A percentile compares a stretch with the other conserved stretches of the same genome.
phyloP scores from a whole-genome alignment of 1,140 invertebrate genomes.

The Ceratoteleas bidentatus region DNA sequence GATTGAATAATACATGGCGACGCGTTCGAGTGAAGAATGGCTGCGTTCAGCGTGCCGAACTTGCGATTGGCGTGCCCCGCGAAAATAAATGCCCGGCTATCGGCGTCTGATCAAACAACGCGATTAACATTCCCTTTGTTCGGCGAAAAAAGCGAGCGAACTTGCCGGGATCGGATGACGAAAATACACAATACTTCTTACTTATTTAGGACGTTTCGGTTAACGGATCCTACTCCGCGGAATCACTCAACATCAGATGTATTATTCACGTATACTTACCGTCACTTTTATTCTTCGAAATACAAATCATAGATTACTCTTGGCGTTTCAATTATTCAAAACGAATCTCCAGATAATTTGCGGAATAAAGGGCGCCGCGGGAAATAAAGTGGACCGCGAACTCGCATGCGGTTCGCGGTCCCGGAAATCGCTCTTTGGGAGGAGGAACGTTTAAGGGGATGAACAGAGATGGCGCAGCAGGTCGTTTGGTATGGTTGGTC shows the following conservation, averaged over 20 bases:
- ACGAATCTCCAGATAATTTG: slow-evolving; percentile 31
- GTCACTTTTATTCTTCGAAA: slow-evolving; percentile 41
- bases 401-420: no score
- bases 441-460: no score
- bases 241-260: slow-evolving; percentile 38
- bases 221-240: slow-evolving; percentile 11
- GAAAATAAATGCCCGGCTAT: no score
- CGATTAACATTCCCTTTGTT: no score
- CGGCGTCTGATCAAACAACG: no score
- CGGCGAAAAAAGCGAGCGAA: no score
- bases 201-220: slow-evolving; percentile 29
- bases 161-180: no score
- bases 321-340: slow-evolving; percentile 35
- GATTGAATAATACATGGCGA: slow-evolving; percentile 76
- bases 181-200: slow-evolving; percentile 9
- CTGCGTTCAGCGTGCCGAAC: slow-evolving; percentile 52
- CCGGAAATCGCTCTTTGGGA: no score
- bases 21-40: slow-evolving; percentile 69
- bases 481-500: no score
- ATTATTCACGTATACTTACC: slow-evolving; percentile 39
- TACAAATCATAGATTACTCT: slow-evolving; percentile 38
- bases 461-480: no score
- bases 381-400: no score
- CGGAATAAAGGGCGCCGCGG: slow-evolving; percentile 2
- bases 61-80: no score